Evolutionary conservation across 2,113 vertebrate genomes (phyloP).

Genomic region (Percopsis transmontana): DNA sequence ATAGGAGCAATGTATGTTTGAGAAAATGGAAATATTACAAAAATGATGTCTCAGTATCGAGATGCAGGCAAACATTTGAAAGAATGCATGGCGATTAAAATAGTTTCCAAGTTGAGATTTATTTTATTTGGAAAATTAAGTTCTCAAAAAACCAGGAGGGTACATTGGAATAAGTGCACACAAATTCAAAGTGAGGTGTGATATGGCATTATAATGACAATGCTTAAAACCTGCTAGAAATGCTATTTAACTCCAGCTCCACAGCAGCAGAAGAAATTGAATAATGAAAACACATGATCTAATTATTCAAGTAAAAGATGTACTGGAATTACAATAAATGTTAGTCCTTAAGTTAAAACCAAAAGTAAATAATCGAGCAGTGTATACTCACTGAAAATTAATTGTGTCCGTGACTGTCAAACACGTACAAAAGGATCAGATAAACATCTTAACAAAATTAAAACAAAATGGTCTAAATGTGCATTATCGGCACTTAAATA

Average conservation of each 20-base stretch:
- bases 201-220: constrained; percentile 37
- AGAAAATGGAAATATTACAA: no score
- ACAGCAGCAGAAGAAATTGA: constrained; percentile 61
- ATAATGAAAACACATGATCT: constrained; percentile 37
- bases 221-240: constrained; percentile 33
- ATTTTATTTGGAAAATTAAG: constrained; percentile 78
- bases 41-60: no score
- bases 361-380: constrained; percentile 21
- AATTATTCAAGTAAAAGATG: constrained; percentile 66
- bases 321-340: constrained; percentile 37
- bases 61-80: neutral
- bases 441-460: constrained; percentile 19
- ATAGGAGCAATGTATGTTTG: neutral
- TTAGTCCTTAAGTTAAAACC: constrained; percentile 57
- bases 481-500: constrained; percentile 61
- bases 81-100: neutral
- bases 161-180: constrained; percentile 67
- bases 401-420: constrained; percentile 16
- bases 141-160: constrained; percentile 70
- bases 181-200: constrained; percentile 49
- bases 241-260: constrained; percentile 29
- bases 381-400: constrained; percentile 31
- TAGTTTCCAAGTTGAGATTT: constrained; percentile 45
- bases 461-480: constrained; percentile 25
- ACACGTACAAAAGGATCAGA: constrained; percentile 27